Evolutionary conservation across 2,113 vertebrate genomes (phyloP), one percentile per base, ranked within the genome.

Genomic region (Ammodramus savannarum): DNA sequence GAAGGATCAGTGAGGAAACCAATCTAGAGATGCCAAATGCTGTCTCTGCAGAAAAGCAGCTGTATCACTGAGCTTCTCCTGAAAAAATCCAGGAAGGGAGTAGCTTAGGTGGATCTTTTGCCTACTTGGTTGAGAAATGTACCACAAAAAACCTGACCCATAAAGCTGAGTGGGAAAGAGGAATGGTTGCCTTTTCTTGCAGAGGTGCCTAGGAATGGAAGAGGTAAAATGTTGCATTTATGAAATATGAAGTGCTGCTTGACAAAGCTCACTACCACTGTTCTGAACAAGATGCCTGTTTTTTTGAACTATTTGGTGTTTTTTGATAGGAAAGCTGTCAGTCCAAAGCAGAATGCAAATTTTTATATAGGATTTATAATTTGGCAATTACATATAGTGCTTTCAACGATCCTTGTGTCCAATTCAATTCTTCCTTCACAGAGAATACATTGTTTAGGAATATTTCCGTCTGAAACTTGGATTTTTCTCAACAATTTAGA

Each of bases 211-310:
- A 76, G 71, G 43, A 91, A 87, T 25, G 13, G 20, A 49, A 61
- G 41, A 57, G 38, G 36, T 63, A 59, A 49, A 62, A 52, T 14
- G 16, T n/a, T 82, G 29, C 17, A 10, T 72, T 65, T 74, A 25
- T 1, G 0, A 61, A 75, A 22, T 61, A 9, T 0, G 0, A 68
- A 69, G 12, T 73, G 34, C 41, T 75, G 0, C 63, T 69, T 78
- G 44, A 20, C 65, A 66, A 68, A 27, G 4, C 39, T 79, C 7
- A 2, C 16, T 36, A 19, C 12, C 14, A 2, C 87, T 86, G 41
- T 65, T 85, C 41, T 84, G 57, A 84, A 36, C 36, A 61, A 79
- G 16, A 66, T 16, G 61, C 7, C 43, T 76, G 25, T 17, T 65
- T 74, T 88, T 83, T 87, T n/a, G 65, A 65, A 39, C 58, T 76